These are phyloP conservation scores for Aporophyla nigra DNA, from an alignment of 2,888 invertebrate genomes.

Conservation along the genomic window DNA sequence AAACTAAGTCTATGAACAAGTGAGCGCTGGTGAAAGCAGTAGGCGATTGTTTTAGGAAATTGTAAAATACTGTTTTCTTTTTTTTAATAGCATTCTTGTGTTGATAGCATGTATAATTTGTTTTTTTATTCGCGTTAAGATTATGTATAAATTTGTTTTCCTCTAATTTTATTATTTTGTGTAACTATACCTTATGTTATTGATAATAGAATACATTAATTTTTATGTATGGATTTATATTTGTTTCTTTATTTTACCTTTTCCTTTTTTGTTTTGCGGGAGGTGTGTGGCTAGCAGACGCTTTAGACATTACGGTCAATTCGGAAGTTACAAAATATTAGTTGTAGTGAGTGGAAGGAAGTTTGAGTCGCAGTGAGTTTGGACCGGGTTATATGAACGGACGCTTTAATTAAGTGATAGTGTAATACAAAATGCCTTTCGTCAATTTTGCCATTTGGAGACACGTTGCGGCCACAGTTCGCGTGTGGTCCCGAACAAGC, in stretches of 20 bases:
- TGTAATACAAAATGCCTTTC: constrained; percentile 71
- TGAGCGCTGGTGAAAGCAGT: constrained; percentile 78
- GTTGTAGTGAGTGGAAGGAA: constrained; percentile 26
- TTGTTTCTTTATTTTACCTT: constrained; percentile 85
- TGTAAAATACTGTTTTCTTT: constrained; percentile 88
- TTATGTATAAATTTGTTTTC: constrained; percentile 91
- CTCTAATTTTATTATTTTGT: constrained; percentile 90
- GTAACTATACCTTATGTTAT: constrained; percentile 91
- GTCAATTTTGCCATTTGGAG: constrained; percentile 65
- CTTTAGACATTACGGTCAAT: constrained; percentile 59
- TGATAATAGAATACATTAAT: constrained; percentile 91
- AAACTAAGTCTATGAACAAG: constrained; percentile 77
- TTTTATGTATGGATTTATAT: constrained; percentile 88
- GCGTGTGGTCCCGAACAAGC: constrained; percentile 33
- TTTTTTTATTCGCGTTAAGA: constrained; percentile 90
- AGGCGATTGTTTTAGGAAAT: constrained; percentile 86
- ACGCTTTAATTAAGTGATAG: constrained; percentile 73
- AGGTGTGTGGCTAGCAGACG: constrained; percentile 44
- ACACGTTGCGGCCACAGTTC: constrained; percentile 34
- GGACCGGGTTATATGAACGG: constrained; percentile 49
- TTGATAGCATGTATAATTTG: constrained; percentile 90
- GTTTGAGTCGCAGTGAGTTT: constrained; percentile 47
- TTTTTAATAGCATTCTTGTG: constrained; percentile 85
- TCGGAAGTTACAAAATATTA: constrained; percentile 50
- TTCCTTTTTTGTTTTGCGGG: constrained; percentile 70